Percentiles rank a stretch among this genome's conserved stretches.
Conservation (phyloP, 2,888 invertebrate species). For the Drosophila conformis region DNA sequence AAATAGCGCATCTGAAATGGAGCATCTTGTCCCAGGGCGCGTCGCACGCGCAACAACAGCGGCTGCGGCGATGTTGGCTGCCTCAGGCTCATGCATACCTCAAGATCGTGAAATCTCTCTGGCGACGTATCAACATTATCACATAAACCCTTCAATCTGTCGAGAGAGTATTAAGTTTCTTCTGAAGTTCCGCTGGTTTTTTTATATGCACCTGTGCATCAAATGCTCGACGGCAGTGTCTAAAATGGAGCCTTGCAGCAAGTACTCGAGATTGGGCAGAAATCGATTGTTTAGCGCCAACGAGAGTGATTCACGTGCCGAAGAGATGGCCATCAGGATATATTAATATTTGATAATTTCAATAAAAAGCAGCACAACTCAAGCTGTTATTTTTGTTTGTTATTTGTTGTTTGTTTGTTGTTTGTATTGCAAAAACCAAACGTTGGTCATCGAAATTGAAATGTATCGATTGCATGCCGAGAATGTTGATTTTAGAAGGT, state of each 20-base stretch:
- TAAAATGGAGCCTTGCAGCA: constrained; percentile 96
- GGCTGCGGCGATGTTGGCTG: constrained; percentile 89
- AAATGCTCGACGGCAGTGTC: constrained; percentile 96
- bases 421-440: not conserved
- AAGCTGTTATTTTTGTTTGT: constrained; percentile 21
- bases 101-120: constrained; percentile 96
- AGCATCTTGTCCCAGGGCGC: constrained; percentile 90
- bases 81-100: constrained; percentile 94
- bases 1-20: constrained; percentile 95
- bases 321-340: constrained; percentile 61
- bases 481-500: constrained; percentile 20
- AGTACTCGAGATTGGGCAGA: constrained; percentile 96
- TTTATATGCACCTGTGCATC: constrained; percentile 88
- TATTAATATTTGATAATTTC: not conserved
- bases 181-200: not conserved
- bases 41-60: constrained; percentile 91
- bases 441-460: not conserved
- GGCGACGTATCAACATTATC: constrained; percentile 96
- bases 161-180: not conserved
- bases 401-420: not conserved
- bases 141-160: constrained; percentile 92
- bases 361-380: not conserved
- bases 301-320: constrained; percentile 87
- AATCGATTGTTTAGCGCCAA: constrained; percentile 93
- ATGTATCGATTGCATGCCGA: not conserved